Evolutionary conservation across 1,140 invertebrate species (phyloP), one percentile per base, ranked within the genome.

Genomic region (Drosophila rufa): DNA sequence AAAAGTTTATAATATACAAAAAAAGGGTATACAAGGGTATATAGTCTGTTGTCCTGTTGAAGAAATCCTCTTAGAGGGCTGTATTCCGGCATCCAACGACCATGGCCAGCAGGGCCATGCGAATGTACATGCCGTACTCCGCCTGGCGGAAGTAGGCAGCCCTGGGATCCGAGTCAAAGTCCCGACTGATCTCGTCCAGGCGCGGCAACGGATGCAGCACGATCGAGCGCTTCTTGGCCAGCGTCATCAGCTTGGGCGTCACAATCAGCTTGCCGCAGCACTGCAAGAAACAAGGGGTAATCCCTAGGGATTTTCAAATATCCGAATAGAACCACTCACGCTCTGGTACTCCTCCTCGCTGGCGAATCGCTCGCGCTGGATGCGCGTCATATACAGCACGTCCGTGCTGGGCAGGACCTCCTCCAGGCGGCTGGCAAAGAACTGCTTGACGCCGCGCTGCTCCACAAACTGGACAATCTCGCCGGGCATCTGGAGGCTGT

Each of bases 131-230:
- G 50, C 99, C 99, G 86, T 98, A 97, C 93, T 99, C 98, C 3
- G 98, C 98, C 94, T 99, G 99, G 22, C 99, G 94, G 94, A 99
- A 99, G 93, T 99, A 99, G 1, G 98, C 99, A 2, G 99, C 99
- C 53, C 99, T 93, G 0, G 98, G 98, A 94, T 99, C 99, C 0
- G 95, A 96, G 93, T 99, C 99, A 79, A 99, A 97, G 75, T 98
- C 97, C 1, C 96, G 94, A 75, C 96, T 98, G 67, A 99, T 99
- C 94, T 99, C 99, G 91, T 97, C 96, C 0, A 99, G 95, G 59
- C 99, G 95, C 0, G 99, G 99, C 43, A 99, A 92, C 0, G 99
- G 99, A 94, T 99, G 99, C 96, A 99, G 97, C 1, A 99, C 98
- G 4, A 99, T 96, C 96, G 99, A 99, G 71, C 96, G 96, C 69